Percentiles rank a stretch among this genome's conserved stretches.
Evolutionary conservation across 2,888 invertebrate genomes (phyloP).

Genomic region (Synanthedon myopaeformis): DNA sequence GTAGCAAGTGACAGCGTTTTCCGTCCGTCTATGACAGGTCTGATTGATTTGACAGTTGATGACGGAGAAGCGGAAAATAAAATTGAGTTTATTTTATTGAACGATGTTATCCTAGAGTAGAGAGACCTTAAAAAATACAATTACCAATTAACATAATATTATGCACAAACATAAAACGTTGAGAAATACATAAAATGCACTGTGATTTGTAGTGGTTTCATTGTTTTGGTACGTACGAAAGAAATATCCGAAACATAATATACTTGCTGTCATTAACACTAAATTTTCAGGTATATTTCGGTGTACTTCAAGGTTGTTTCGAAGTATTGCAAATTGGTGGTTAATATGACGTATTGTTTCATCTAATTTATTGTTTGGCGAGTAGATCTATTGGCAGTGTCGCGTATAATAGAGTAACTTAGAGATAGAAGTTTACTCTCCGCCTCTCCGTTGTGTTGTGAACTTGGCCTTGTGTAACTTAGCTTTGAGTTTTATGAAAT

Average conservation of each 20-base stretch:
- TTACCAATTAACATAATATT: no score
- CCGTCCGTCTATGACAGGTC: no score
- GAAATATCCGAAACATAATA: conserved; percentile 10
- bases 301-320: conserved; percentile 52
- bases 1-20: no score
- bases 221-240: conserved; percentile 35
- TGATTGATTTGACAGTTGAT: no score
- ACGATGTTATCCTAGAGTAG: no score
- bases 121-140: no score
- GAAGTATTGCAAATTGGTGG: conserved; percentile 29
- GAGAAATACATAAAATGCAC: no score
- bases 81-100: no score
- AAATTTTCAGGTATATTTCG: conserved; percentile 33
- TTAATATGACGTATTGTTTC: conserved; percentile 38
- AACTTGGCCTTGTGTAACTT: conserved; percentile 40
- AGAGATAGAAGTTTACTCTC: no score
- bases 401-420: not conserved
- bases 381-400: conserved; percentile 28
- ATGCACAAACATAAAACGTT: no score
- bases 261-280: conserved; percentile 20
- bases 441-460: conserved; percentile 1
- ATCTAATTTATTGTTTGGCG: conserved; percentile 47
- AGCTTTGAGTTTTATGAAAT: conserved; percentile 28
- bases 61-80: no score
- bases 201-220: conserved; percentile 4